Conservation (phyloP, 2,113 vertebrate species). For the Caretta caretta region DNA sequence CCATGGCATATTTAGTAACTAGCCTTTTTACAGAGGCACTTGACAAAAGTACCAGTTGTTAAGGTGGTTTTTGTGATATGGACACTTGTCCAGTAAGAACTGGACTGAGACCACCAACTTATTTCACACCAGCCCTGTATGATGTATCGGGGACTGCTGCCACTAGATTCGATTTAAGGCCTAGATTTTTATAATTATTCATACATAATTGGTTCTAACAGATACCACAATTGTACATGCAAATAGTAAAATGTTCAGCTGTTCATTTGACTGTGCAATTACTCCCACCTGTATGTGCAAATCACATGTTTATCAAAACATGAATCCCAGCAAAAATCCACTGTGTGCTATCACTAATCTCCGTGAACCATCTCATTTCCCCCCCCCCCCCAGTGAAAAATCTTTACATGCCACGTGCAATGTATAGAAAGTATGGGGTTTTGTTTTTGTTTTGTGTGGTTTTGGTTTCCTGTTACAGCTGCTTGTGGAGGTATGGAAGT, state of each 20-base stretch:
- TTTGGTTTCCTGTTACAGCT: not conserved
- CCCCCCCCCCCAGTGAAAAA: not conserved
- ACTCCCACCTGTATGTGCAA: fast-evolving
- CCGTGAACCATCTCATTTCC: not conserved
- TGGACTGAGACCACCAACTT: not conserved
- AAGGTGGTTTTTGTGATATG: not conserved
- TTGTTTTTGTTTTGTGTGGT: not conserved
- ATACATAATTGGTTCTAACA: not conserved
- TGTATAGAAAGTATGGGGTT: fast-evolving
- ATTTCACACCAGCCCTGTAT: not conserved
- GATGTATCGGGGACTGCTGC: not conserved
- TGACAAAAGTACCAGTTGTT: not conserved
- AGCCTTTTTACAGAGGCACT: not conserved
- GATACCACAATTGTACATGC: not conserved
- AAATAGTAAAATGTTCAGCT: not conserved
- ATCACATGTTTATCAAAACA: fast-evolving
- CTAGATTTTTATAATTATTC: not conserved
- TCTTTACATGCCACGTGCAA: not conserved
- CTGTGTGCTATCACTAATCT: not conserved
- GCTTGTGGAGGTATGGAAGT: not conserved
- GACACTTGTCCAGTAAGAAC: fast-evolving
- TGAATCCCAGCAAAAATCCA: not conserved
- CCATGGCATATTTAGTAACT: not conserved
- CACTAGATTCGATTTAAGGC: not conserved
- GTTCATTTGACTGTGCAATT: fast-evolving